Conservation (phyloP, 2,888 invertebrate genomes). For the Drosophila anomalata region DNA sequence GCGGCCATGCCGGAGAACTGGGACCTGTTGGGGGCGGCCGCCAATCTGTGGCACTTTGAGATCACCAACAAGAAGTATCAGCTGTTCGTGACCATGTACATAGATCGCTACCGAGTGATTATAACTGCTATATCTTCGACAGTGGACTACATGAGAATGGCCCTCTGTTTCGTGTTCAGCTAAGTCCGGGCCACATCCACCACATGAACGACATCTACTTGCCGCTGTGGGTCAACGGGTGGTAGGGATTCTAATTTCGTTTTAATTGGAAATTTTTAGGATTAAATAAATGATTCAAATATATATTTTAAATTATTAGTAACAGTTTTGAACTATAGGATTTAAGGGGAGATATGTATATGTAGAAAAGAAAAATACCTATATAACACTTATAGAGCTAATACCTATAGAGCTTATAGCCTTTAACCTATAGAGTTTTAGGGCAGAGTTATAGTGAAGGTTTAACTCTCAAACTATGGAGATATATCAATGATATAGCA, state of each 20-base stretch:
- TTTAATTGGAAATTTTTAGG: no score
- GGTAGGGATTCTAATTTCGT: background rate
- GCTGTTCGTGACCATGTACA: constrained; percentile 65
- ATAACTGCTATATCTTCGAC: constrained; percentile 69
- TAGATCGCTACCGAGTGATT: constrained; percentile 72
- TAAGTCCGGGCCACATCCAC: constrained; percentile 9
- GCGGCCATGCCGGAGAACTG: constrained; percentile 34
- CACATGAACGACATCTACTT: background rate
- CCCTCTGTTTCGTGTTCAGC: constrained; percentile 57
- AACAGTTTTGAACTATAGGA: no score
- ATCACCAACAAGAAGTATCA: constrained; percentile 61
- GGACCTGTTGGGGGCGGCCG: constrained; percentile 59
- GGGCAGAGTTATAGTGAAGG: no score
- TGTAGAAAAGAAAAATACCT: no score
- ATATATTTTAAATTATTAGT: no score
- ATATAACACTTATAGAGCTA: no score
- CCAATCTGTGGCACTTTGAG: constrained; percentile 54
- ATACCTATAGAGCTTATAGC: no score
- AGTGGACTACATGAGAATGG: constrained; percentile 79
- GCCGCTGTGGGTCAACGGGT: background rate
- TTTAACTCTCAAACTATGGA: no score
- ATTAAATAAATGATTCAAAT: no score
- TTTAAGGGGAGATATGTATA: no score
- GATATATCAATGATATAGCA: no score
- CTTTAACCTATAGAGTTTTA: no score